Percentiles rank a stretch among this genome's conserved stretches.
phyloP scores from a whole-genome alignment of 64 coral and sea anemone genomes.

The Montipora efflorescens region DNA sequence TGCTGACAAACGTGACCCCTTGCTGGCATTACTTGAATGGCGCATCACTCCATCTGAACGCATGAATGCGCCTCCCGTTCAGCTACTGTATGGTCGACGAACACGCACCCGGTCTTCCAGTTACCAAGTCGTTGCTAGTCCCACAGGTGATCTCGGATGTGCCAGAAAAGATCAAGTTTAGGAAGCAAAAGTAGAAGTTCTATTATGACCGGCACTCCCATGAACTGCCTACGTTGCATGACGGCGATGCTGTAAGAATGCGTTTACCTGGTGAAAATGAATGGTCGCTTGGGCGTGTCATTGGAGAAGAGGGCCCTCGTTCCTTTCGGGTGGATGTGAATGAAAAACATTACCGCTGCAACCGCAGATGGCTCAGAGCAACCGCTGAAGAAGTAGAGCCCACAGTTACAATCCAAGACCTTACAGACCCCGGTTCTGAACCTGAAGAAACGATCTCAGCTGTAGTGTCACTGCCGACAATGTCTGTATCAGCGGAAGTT shows the following conservation, averaged over 20 bases:
- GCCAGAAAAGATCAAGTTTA: not conserved
- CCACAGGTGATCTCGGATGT: constrained; percentile 22
- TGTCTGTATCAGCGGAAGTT: no score
- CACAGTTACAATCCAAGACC: not conserved
- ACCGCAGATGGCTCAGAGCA: not conserved
- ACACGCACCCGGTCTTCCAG: constrained; percentile 39
- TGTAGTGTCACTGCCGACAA: no score
- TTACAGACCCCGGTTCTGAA: not conserved
- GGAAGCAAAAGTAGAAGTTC: no score
- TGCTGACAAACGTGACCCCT: constrained; percentile 10
- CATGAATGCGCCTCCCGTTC: constrained; percentile 1
- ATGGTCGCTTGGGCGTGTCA: no score
- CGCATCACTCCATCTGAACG: constrained; percentile 29
- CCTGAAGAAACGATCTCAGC: not conserved
- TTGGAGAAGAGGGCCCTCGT: no score
- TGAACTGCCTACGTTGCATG: no score
- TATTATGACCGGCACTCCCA: no score
- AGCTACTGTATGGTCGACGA: constrained; percentile 9
- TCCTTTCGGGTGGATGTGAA: no score
- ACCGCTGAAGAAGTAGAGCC: not conserved
- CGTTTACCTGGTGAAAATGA: no score
- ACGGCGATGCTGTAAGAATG: no score
- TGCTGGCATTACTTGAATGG: not conserved
- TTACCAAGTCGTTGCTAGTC: constrained; percentile 12
- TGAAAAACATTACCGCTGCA: no score